Percentiles rank a stretch among this genome's conserved stretches.
Conservation (phyloP, 2,113 vertebrate species). For the Dasyprocta punctata region DNA sequence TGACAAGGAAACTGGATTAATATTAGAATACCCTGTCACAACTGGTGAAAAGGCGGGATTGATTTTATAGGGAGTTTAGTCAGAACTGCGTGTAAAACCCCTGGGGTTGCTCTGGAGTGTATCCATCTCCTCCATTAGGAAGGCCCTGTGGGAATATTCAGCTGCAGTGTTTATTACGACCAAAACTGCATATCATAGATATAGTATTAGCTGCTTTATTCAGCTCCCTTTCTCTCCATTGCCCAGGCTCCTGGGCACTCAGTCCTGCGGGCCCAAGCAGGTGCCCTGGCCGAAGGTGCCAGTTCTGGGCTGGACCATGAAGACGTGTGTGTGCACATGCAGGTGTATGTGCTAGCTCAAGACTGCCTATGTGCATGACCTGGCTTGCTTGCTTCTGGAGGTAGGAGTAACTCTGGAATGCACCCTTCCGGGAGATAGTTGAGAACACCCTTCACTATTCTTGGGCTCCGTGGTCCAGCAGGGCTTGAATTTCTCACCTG, state of each 20-base stretch:
- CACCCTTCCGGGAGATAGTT: background rate
- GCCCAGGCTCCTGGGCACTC: background rate
- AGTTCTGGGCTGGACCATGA: background rate
- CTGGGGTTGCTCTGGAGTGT: constrained; percentile 80
- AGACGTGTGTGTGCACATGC: rapidly evolving
- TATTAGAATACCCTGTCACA: constrained; percentile 87
- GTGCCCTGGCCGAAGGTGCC: background rate
- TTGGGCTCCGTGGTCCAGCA: background rate
- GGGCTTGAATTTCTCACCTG: background rate
- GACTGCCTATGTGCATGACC: background rate
- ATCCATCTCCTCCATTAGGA: constrained; percentile 83
- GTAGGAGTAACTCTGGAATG: background rate
- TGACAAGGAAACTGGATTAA: constrained; percentile 87
- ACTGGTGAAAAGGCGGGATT: constrained; percentile 85
- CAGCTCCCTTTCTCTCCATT: background rate
- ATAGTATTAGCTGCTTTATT: background rate
- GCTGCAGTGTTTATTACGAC: constrained; percentile 75
- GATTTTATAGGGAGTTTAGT: constrained; percentile 86
- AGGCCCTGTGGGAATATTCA: constrained; percentile 79
- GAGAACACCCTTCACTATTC: background rate
- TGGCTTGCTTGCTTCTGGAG: background rate
- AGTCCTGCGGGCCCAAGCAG: background rate
- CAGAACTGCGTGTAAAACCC: constrained; percentile 82
- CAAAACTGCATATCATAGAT: constrained; percentile 69
- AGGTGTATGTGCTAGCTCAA: background rate